phyloP scores from a whole-genome alignment of 1,140 invertebrate species.

The Leptinotarsa undecemlineata region DNA sequence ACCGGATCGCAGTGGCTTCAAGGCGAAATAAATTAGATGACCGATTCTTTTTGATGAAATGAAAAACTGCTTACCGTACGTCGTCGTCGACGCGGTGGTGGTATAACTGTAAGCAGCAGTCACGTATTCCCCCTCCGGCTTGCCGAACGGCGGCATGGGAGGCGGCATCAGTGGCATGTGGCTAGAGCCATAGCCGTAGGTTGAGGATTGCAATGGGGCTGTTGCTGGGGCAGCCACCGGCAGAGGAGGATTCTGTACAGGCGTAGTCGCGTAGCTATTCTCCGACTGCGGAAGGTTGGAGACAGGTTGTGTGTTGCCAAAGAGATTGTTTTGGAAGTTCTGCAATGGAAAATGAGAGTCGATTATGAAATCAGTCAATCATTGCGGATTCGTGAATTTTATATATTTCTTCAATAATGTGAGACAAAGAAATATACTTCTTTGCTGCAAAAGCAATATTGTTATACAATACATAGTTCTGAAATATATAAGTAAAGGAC shows the following conservation, averaged over 20 bases:
- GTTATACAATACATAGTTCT: no score
- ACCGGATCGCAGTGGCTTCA: no score
- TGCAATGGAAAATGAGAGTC: slow-evolving; percentile 3
- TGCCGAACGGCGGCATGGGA: slow-evolving; percentile 62
- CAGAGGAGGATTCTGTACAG: slow-evolving; percentile 24
- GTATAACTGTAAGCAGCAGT: slow-evolving; percentile 28
- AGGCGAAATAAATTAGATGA: no score
- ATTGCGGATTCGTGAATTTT: no score
- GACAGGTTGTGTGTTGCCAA: slow-evolving; percentile 4
- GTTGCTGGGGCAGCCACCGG: slow-evolving; percentile 29
- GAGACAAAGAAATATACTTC: no score
- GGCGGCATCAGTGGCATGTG: slow-evolving; percentile 59
- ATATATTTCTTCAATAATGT: no score
- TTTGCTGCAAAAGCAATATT: no score
- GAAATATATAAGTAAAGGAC: no score
- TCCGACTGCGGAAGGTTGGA: neutral
- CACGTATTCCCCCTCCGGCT: slow-evolving; percentile 38
- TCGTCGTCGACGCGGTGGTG: slow-evolving; percentile 27
- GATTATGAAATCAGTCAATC: neutral
- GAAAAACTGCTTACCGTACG: slow-evolving; percentile 37
- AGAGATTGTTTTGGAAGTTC: slow-evolving; percentile 28
- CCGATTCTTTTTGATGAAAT: no score
- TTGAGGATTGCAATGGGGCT: slow-evolving; percentile 4
- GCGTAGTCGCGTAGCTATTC: slow-evolving; percentile 37
- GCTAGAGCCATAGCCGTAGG: neutral